Evolutionary conservation across 2,113 vertebrate genomes (phyloP).

Genomic region (Thunnus maccoyii): DNA sequence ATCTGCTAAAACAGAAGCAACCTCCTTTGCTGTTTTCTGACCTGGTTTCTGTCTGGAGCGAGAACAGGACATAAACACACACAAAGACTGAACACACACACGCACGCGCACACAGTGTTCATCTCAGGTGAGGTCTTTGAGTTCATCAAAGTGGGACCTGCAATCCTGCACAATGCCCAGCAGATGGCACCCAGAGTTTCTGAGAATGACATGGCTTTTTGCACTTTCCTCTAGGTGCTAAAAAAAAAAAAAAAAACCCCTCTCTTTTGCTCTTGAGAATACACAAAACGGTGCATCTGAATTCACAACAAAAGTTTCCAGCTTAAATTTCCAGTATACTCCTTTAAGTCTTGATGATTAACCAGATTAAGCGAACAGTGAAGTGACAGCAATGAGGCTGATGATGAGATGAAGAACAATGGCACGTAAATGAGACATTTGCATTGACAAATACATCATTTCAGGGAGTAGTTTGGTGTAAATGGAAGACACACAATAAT

Average conservation of each 20-base stretch:
- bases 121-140: slow-evolving; percentile 19
- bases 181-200: slow-evolving; percentile 68
- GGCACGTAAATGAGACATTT: neutral
- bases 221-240: neutral
- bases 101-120: slow-evolving; percentile 1
- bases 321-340: neutral
- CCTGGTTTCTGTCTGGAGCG: slow-evolving; percentile 37
- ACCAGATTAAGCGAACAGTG: slow-evolving; percentile 4
- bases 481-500: neutral
- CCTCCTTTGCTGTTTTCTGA: slow-evolving; percentile 30
- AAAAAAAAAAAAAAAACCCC: neutral
- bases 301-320: neutral
- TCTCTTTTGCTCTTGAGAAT: neutral
- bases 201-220: slow-evolving; percentile 47
- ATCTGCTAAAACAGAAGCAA: slow-evolving; percentile 15
- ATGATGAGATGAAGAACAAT: slow-evolving; percentile 12
- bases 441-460: slow-evolving; percentile 3
- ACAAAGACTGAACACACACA: slow-evolving; percentile 11
- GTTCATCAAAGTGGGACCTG: slow-evolving; percentile 31
- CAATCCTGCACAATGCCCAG: slow-evolving; percentile 59
- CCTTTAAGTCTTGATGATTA: neutral
- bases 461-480: neutral
- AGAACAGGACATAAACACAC: slow-evolving; percentile 18
- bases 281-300: neutral
- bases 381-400: slow-evolving; percentile 28